Base-by-base conservation (phyloP, 92 coral and sea anemone genomes). In the Pocillopora grandis region DNA sequence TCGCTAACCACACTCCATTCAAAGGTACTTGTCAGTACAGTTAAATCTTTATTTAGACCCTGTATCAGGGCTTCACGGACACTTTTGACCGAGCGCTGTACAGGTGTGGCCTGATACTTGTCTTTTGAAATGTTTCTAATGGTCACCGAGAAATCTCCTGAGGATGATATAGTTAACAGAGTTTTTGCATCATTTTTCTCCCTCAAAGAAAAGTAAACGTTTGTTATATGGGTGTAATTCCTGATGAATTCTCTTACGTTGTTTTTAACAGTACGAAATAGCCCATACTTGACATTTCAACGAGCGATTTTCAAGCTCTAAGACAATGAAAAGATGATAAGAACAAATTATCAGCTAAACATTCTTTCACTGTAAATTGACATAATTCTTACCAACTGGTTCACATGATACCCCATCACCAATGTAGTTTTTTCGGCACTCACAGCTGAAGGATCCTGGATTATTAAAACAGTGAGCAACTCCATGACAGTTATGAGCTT, bases 1-100 rank as follows among this genome's bases (percentile, higher is more conserved):
- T 71, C 86, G 42, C 78, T 82, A 49, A 82, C 57, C 58, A 82
- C 55, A 60, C 78, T 69, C 86, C 86, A 82, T 72, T 82, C 71
- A 31, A 82, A 42, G 42, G 14, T 62, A 15, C 86, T 82, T n/a
- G 36, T 19, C 23, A 82, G 23, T 36, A 71, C 42, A 20, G 70
- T 61, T 6, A 21, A 23, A 20, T 64, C 71, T 2, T 18, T 55
- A 0, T 76, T 68, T 8, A 82, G 21, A 72, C 78, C 86, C n/a
- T 59, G 48, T 13, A 82, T 71, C 20, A 48, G 11, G 27, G 79
- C 86, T 60, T 60, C 62, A 13, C 19, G 86, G 16, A 71, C 66
- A 37, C 78, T 71, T 71, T 71, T 72, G 18, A 72, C 60, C 14
- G 86, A 82, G 0, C 86, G 78, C 62, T 71, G 37, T 10, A 82